These are phyloP conservation scores for Arenaria interpres DNA, from an alignment of 2,113 vertebrate genomes.

Conservation along the genomic window DNA sequence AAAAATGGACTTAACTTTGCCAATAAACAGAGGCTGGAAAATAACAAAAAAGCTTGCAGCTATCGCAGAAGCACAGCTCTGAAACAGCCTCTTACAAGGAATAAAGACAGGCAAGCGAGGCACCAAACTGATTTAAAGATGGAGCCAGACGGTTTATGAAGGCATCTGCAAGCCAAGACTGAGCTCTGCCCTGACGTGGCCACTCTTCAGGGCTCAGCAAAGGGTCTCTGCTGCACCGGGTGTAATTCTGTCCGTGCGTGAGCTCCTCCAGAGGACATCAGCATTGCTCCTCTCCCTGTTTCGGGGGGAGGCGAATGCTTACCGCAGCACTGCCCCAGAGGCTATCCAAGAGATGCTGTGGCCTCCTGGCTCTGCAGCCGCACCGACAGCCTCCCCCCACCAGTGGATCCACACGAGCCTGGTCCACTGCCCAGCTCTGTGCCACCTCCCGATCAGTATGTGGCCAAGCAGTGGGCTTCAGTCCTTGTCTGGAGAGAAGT, in stretches of 20 bases:
- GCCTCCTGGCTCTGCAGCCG: background rate
- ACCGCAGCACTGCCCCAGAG: background rate
- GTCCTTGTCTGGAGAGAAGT: background rate
- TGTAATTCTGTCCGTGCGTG: background rate
- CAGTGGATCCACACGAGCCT: background rate
- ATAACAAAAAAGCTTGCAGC: slow-evolving; percentile 1
- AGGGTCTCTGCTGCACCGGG: background rate
- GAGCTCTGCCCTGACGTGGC: background rate
- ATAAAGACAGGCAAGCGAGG: background rate
- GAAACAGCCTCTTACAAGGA: background rate
- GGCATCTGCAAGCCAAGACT: background rate
- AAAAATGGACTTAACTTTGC: background rate
- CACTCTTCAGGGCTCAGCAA: background rate
- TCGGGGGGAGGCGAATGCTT: accelerated
- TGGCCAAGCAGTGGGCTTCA: background rate
- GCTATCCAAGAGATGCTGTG: background rate
- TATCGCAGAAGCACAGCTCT: background rate
- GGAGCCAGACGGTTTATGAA: background rate
- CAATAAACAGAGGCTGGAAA: slow-evolving; percentile 6
- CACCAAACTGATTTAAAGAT: background rate
- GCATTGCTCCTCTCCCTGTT: background rate
- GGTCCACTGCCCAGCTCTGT: background rate
- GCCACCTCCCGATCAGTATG: background rate
- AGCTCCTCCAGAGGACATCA: background rate
- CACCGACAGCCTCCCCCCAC: background rate